Evolutionary conservation across 2,888 invertebrate species (phyloP), one percentile per base, ranked within the genome.

Genomic region (Phragmatobia fuliginosa): DNA sequence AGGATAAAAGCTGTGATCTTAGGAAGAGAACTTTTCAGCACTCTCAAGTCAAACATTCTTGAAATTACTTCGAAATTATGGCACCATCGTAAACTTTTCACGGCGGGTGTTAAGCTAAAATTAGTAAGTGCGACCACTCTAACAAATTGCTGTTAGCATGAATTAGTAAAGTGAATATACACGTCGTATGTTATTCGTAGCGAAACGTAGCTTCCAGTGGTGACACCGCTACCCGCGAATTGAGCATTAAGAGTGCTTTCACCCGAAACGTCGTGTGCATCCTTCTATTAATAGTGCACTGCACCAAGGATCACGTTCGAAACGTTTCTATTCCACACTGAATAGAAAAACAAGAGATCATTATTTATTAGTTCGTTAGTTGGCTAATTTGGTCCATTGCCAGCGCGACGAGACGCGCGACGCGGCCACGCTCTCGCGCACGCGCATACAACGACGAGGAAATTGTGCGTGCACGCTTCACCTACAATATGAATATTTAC

Each of bases 261-360:
- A 95, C 94, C 94, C 94, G 92, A 92, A 92, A 86, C 92, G 88
- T 88, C 92, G 94, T 89, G 91, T 92, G 94, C 93, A 93, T 91
- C 91, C 84, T 82, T 85, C 90, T 94, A 94, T 91, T 90, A 92
- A 94, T 94, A 93, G 92, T 80, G 73, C 81, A 83, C 76, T 88
- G 91, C 90, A 88, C 86, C 84, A 81, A 89, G 92, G 93, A 92
- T 91, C 91, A 88, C 89, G 86, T 33, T 86, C 88, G 89, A 86
- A 90, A 92, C 93, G 91, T 91, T 92, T 94, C 94, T 94, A 95
- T 94, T 93, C 91, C 90, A 88, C 88, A 87, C 84, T 87, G 91
- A 92, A 93, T 94, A 94, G 94, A 95, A 95, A 94, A 95, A 95
- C 93, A 95, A 95, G 93, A 94, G 94, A 94, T 92, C 90, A 94